A percentile compares a stretch with the other conserved stretches of the same genome.
These are phyloP conservation scores for Drosophila falleni DNA, from an alignment of 2,888 invertebrate species.

Conservation along the genomic window DNA sequence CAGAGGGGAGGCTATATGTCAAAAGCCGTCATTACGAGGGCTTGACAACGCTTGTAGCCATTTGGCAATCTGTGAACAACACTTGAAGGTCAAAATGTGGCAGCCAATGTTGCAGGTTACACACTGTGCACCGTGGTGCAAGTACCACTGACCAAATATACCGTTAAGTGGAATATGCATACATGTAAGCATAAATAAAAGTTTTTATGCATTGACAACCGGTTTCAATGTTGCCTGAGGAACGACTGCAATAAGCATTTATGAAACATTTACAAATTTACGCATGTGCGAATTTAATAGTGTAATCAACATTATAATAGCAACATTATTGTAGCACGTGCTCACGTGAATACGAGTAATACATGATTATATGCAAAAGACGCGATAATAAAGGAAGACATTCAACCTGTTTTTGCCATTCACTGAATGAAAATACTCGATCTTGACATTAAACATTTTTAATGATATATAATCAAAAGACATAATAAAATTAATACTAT, in stretches of 20 bases:
- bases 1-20: conserved; percentile 40
- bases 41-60: conserved; percentile 20
- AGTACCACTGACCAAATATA: not conserved
- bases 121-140: conserved; percentile 14
- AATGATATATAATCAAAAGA: not conserved
- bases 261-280: conserved; percentile 46
- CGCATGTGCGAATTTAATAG: conserved; percentile 51
- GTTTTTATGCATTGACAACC: conserved; percentile 14
- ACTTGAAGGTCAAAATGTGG: conserved; percentile 61
- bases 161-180: not conserved
- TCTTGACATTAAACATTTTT: not conserved
- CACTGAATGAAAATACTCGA: conserved; percentile 30
- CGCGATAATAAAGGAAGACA: conserved; percentile 3
- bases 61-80: conserved; percentile 35
- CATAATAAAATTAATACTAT: not conserved
- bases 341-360: conserved; percentile 19
- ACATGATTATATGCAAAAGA: not conserved
- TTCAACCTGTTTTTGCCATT: conserved; percentile 31
- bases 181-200: not conserved
- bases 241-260: conserved; percentile 7
- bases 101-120: conserved; percentile 37
- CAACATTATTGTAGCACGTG: conserved; percentile 48
- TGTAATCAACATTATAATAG: conserved; percentile 47
- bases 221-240: conserved; percentile 32
- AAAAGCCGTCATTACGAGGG: conserved; percentile 41